Base-by-base conservation (phyloP, 2,888 invertebrate species). In the Gastracanthus pulcherrimus region DNA sequence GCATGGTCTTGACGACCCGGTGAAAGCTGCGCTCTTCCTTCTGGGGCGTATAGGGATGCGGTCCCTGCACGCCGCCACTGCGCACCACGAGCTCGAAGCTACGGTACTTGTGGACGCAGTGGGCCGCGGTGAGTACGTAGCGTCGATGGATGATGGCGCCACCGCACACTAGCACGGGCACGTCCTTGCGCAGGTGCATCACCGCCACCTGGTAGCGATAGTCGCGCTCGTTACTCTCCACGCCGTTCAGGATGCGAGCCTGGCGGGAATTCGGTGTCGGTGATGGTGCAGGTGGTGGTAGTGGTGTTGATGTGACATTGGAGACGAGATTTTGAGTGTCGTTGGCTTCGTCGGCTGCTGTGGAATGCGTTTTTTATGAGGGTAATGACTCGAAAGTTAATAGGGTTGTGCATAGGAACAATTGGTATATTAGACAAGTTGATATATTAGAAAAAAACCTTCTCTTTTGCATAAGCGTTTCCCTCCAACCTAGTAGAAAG, bases 91-190 rank as follows among this genome's bases (percentile, higher is more conserved):
- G 38, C 1, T 72, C 41, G 31, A 4, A 3, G 19, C 60, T 45
- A 3, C 31, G n/a, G 0, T 34, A 19, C 1, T 58, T 45, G 26
- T 41, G 0, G 5, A 79, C 72, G 45, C 79, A 79, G 11, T 72
- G 71, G 0, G 79, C 79, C 1, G 66, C 78, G 1, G 78, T 79
- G 0, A 79, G 26, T 0, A 79, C 58, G 55, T 41, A 72, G 3
- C 72, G 11, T 0, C 72, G 55, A 16, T 64, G 34, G 31, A 79
- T 72, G 3, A 79, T 72, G 3, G 66, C 64, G 41, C 79, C 79
- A 13, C 79, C 79, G n/a, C 79, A 79, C 7, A 34, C 13, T 3
- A 60, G 60, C 0, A 19, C 19, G 0, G 55, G 66, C 0, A 11
- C 11, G 5, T 36, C 38, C 6, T 67, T 26, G 0, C 16, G 13